A percentile compares a stretch with the other conserved stretches of the same genome.
Conservation (phyloP, 2,797 vertebrate genomes). For the Microhierax caerulescens region DNA sequence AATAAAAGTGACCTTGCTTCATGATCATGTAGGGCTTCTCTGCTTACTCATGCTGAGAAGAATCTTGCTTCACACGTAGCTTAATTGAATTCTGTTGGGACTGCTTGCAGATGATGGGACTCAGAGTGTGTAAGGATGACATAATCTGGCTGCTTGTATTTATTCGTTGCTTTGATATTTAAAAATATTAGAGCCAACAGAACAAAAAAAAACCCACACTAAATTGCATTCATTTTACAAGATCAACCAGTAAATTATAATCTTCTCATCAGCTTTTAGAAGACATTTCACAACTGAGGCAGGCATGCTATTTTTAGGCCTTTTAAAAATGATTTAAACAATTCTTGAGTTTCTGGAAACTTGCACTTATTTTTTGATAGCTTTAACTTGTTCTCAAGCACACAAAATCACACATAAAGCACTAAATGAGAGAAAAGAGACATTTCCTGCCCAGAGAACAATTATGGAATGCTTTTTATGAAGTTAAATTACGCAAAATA, state of each 20-base stretch:
- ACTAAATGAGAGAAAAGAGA: not conserved
- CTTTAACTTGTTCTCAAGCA: not conserved
- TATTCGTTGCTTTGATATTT: constrained; percentile 57
- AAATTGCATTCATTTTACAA: constrained; percentile 67
- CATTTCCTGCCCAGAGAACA: not conserved
- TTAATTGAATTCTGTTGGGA: constrained; percentile 5
- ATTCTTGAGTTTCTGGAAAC: not conserved
- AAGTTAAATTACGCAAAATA: not conserved
- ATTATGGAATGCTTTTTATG: not conserved
- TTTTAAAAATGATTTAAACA: not conserved
- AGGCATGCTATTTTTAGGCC: not conserved
- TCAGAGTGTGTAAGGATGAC: not conserved
- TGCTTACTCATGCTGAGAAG: not conserved
- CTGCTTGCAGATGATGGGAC: not conserved
- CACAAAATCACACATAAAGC: not conserved
- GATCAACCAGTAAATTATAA: constrained; percentile 37
- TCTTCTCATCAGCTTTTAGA: constrained; percentile 49
- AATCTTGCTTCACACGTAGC: not conserved
- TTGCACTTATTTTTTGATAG: not conserved
- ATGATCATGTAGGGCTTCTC: not conserved
- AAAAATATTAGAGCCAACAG: constrained; percentile 23
- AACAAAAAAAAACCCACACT: not conserved
- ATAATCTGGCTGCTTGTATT: constrained; percentile 5
- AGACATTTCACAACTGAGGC: constrained; percentile 29
- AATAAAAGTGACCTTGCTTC: constrained; percentile 62